Percentiles rank a stretch among this genome's conserved stretches.
Evolutionary conservation across 2,888 invertebrate genomes (phyloP).

Genomic region (Patella pellucida): DNA sequence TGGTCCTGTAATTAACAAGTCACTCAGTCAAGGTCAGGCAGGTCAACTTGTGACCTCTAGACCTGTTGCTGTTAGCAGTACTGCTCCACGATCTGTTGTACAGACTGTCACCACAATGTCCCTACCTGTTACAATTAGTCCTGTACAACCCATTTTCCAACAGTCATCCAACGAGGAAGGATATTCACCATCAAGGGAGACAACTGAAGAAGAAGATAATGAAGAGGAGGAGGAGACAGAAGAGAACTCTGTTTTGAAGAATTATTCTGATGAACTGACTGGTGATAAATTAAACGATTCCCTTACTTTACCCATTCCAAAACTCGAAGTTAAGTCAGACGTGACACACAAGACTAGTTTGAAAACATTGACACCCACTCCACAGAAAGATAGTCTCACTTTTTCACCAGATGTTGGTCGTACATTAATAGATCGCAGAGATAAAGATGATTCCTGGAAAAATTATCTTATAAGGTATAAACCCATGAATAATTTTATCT

Average conservation of each 20-base stretch:
- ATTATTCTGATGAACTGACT: conserved; percentile 30
- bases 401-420: background rate
- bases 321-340: background rate
- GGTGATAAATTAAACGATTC: conserved; percentile 55
- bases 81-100: background rate
- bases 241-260: conserved; percentile 23
- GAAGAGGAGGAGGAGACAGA: conserved; percentile 10
- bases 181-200: conserved; percentile 15
- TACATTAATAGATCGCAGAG: conserved; percentile 28
- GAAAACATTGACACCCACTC: background rate
- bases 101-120: background rate
- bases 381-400: background rate
- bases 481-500: too few relatives aligned
- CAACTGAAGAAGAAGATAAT: background rate
- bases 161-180: background rate
- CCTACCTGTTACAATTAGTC: conserved; percentile 12
- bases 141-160: background rate
- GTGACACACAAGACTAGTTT: background rate
- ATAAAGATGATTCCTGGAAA: conserved; percentile 76
- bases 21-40: background rate
- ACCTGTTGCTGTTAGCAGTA: background rate
- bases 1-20: background rate
- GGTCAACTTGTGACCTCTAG: background rate
- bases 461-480: conserved; percentile 74
- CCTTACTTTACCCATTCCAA: conserved; percentile 56